Conservation (phyloP, 2,888 invertebrate species). For the Cryptocephalus primarius region DNA sequence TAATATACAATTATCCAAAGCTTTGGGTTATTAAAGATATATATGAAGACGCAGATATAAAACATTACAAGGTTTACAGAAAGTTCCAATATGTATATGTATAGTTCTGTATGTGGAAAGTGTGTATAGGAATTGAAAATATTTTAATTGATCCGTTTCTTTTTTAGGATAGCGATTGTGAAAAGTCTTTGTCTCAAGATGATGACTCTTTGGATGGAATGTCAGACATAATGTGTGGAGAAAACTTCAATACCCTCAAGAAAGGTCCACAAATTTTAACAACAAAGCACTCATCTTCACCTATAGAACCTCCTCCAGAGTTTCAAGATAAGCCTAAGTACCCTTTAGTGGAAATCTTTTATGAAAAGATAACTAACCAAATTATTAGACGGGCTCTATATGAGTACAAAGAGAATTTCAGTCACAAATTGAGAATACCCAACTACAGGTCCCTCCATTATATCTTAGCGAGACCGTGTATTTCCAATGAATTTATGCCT, state of each 20-base stretch:
- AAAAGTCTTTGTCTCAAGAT: conserved; percentile 64
- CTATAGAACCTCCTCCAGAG: conserved; percentile 76
- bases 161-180: conserved; percentile 72
- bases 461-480: conserved; percentile 33
- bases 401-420: conserved; percentile 32
- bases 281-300: conserved; percentile 45
- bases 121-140: too few species aligned
- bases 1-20: too few species aligned
- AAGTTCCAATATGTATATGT: too few species aligned
- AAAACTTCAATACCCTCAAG: conserved; percentile 73
- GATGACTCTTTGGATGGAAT: conserved; percentile 64
- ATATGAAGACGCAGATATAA: too few species aligned
- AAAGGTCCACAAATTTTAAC: conserved; percentile 57
- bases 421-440: not conserved
- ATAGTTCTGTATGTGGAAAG: too few species aligned
- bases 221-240: conserved; percentile 69
- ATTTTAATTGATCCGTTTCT: not conserved
- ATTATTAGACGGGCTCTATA: conserved; percentile 41
- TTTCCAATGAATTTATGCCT: conserved; percentile 48
- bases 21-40: too few species aligned
- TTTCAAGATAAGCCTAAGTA: conserved; percentile 57
- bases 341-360: conserved; percentile 35
- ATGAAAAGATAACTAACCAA: conserved; percentile 37
- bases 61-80: too few species aligned
- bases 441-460: conserved; percentile 15